These are phyloP conservation scores for Exocentrus adspersus DNA, from an alignment of 2,888 invertebrate species.

Conservation along the genomic window DNA sequence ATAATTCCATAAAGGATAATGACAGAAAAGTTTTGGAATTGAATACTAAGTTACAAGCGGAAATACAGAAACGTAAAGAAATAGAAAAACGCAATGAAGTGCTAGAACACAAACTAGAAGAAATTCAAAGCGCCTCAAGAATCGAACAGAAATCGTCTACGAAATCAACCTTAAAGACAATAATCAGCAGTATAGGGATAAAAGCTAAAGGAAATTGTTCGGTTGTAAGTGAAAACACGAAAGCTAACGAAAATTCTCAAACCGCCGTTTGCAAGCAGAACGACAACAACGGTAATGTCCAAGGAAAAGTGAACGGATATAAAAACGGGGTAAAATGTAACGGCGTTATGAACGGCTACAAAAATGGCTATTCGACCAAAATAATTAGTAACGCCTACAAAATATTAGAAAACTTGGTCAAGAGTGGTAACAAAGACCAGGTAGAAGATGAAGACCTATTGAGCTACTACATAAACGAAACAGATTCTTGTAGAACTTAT, in stretches of 20 bases:
- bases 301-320: constrained; percentile 27
- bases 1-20: constrained; percentile 27
- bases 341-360: constrained; percentile 31
- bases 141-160: constrained; percentile 20
- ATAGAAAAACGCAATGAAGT: constrained; percentile 71
- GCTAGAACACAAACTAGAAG: constrained; percentile 70
- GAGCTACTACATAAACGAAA: constrained; percentile 36
- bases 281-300: constrained; percentile 16
- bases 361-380: constrained; percentile 38
- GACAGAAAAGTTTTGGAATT: constrained; percentile 56
- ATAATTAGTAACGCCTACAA: constrained; percentile 46
- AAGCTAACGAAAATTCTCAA: neutral
- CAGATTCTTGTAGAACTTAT: constrained; percentile 15
- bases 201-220: neutral
- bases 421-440: constrained; percentile 41
- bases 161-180: neutral
- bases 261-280: constrained; percentile 21
- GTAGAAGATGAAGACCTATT: constrained; percentile 44
- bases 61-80: constrained; percentile 71
- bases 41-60: constrained; percentile 71
- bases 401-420: constrained; percentile 54
- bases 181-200: neutral
- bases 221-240: neutral
- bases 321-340: constrained; percentile 37
- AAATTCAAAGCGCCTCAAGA: constrained; percentile 59